Conservation (phyloP, 2,113 vertebrate genomes). For the Ammodytes marinus region DNA sequence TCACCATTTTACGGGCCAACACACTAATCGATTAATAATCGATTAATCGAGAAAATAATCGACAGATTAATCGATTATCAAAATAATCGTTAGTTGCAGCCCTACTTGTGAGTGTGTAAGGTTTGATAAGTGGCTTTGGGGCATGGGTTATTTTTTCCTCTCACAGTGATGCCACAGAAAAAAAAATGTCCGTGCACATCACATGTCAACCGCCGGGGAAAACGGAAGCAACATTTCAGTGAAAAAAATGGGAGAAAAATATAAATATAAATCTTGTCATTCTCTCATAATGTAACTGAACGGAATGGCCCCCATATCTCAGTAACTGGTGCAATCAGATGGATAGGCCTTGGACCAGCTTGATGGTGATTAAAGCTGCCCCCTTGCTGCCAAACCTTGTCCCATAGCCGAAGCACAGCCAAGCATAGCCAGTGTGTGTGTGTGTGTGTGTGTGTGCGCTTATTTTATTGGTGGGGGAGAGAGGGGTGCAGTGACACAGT, state of each 20-base stretch:
- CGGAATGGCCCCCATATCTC: constrained; percentile 30
- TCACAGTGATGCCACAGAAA: constrained; percentile 67
- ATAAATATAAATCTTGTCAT: not conserved
- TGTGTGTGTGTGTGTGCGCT: not conserved
- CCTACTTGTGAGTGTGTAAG: constrained; percentile 13
- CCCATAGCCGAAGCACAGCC: constrained; percentile 18
- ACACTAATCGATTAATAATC: too few relatives aligned
- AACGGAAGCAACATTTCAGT: constrained; percentile 14
- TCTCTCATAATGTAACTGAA: constrained; percentile 19
- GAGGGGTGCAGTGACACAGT: constrained; percentile 53
- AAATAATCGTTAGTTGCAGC: too few relatives aligned
- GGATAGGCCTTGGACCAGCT: constrained; percentile 37
- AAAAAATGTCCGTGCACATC: constrained; percentile 57
- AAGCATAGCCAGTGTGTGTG: not conserved
- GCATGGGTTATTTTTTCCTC: constrained; percentile 16
- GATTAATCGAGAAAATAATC: too few relatives aligned
- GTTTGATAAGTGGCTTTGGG: constrained; percentile 68
- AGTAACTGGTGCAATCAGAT: constrained; percentile 46
- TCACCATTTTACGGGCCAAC: too few relatives aligned
- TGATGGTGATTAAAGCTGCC: constrained; percentile 40
- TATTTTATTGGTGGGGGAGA: not conserved
- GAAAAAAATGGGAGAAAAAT: constrained; percentile 17
- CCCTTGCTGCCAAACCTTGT: constrained; percentile 32
- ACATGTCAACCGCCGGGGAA: constrained; percentile 42
- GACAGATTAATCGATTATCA: too few relatives aligned